Evolutionary conservation across 2,797 vertebrate species (phyloP).

Genomic region (Todus mexicanus): DNA sequence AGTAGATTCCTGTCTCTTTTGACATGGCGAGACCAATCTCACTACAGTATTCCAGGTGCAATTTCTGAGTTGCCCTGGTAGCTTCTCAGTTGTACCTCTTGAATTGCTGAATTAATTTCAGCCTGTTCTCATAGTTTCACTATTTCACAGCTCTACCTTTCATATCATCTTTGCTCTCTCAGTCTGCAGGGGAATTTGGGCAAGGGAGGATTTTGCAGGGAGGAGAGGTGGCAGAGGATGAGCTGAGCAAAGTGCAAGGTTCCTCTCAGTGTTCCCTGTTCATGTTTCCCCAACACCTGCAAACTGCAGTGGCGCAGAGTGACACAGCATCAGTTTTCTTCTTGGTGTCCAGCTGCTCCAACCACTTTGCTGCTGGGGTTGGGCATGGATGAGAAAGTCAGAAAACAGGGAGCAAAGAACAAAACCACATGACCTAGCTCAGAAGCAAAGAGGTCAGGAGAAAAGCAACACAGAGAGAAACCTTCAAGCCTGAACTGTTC

Average conservation of each 20-base stretch:
- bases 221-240: neutral
- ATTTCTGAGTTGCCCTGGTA: neutral
- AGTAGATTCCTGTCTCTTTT: no score
- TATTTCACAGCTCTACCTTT: neutral
- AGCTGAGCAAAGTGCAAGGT: neutral
- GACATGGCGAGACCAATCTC: no score
- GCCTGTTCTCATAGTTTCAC: neutral
- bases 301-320: neutral
- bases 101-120: neutral
- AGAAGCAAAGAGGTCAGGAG: neutral
- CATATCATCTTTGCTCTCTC: neutral
- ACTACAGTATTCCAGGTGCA: no score
- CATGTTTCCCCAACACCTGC: neutral
- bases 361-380: neutral
- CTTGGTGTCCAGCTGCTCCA: neutral
- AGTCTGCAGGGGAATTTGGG: neutral
- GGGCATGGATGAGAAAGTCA: neutral
- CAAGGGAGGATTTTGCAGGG: neutral
- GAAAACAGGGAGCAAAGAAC: neutral
- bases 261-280: neutral
- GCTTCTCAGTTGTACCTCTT: neutral
- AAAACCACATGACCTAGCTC: neutral
- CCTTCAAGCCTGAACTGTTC: neutral
- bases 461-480: neutral
- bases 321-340: neutral